Conservation (phyloP, 2,888 invertebrate genomes). For the Melieria crassipennis region DNA sequence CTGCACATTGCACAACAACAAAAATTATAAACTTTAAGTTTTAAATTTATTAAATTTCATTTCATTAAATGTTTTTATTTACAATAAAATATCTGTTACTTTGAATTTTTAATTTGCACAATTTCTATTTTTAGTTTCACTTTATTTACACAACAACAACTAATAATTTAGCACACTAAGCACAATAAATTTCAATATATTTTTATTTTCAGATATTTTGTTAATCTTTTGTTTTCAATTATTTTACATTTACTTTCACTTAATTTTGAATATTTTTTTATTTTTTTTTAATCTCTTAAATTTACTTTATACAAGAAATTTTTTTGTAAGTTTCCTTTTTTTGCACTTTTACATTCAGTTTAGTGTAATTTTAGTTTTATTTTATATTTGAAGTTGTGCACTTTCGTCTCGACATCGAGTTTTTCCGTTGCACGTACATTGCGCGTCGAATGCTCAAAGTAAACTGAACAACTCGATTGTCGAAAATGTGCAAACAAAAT, state of each 20-base stretch:
- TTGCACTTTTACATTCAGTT: too few relatives aligned
- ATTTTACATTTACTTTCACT: neutral
- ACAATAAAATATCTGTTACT: neutral
- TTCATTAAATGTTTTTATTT: too few relatives aligned
- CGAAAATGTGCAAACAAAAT: constrained; percentile 5
- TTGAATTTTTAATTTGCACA: neutral
- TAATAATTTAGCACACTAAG: too few relatives aligned
- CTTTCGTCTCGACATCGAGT: constrained; percentile 14
- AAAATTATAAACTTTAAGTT: too few relatives aligned
- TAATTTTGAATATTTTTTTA: neutral
- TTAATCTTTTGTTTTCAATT: neutral
- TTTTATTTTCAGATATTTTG: constrained; percentile 1
- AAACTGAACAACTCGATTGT: constrained; percentile 28
- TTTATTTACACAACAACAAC: too few relatives aligned
- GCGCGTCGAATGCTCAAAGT: constrained; percentile 38
- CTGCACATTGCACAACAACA: constrained; percentile 21
- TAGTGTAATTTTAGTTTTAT: too few relatives aligned
- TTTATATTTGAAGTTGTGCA: neutral
- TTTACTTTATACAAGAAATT: too few relatives aligned
- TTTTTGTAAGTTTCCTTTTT: constrained; percentile 5
- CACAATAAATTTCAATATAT: neutral
- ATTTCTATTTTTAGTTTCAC: neutral
- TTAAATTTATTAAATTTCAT: too few relatives aligned
- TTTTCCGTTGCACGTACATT: constrained; percentile 26
- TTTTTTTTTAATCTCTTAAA: neutral